Evolutionary conservation across 2,113 vertebrate genomes (phyloP).

Genomic region (Prunella himalayana): DNA sequence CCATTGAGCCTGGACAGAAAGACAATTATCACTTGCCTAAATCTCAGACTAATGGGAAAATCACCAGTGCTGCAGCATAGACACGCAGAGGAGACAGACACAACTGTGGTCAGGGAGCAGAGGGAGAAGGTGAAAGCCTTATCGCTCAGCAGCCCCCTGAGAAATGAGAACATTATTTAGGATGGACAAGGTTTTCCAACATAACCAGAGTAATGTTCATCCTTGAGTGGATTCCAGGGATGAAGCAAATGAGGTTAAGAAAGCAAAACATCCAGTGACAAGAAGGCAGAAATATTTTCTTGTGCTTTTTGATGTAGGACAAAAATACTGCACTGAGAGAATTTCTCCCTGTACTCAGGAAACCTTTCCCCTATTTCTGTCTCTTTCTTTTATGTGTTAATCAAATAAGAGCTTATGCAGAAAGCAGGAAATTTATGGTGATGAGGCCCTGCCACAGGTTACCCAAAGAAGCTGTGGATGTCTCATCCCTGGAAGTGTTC

Average conservation of each 20-base stretch:
- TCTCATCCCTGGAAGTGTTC: not conserved
- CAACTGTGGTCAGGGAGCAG: not conserved
- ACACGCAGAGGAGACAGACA: slow-evolving; percentile 15
- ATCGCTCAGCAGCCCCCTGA: not conserved
- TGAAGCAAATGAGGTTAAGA: not conserved
- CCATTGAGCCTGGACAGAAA: not conserved
- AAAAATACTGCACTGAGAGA: not conserved
- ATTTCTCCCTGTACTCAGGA: not conserved
- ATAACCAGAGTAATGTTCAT: not conserved
- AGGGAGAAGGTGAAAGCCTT: not conserved
- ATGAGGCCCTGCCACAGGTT: not conserved
- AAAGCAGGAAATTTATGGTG: not conserved
- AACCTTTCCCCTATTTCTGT: not conserved
- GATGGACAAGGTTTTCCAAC: not conserved
- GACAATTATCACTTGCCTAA: not conserved
- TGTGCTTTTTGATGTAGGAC: not conserved
- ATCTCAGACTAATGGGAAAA: not conserved
- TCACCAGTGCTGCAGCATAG: not conserved
- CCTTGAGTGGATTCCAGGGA: not conserved
- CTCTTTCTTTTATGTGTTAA: not conserved
- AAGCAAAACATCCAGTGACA: not conserved
- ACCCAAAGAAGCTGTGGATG: not conserved
- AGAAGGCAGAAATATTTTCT: not conserved
- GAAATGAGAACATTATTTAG: accelerated
- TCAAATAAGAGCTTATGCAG: not conserved